Percentiles rank a stretch among this genome's conserved stretches.
Evolutionary conservation across 2,888 invertebrate genomes (phyloP).

Genomic region (Callyntrura sp.): DNA sequence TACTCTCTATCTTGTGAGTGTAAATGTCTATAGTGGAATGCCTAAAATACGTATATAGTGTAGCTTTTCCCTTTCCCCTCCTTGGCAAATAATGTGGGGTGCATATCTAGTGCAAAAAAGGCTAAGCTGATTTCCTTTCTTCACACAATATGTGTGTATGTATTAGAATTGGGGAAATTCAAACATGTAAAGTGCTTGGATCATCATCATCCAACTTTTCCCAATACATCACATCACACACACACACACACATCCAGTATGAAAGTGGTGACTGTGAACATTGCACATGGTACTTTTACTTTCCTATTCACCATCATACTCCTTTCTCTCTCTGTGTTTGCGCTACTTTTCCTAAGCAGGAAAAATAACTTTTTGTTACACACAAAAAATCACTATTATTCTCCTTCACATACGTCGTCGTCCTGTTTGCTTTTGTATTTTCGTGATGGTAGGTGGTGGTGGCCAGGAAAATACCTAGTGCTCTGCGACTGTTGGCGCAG

Average conservation of each 20-base stretch:
- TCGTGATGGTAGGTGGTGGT: too few relatives aligned
- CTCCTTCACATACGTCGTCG: background rate
- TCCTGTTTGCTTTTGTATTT: background rate
- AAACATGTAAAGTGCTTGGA: slow-evolving; percentile 16
- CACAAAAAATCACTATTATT: background rate
- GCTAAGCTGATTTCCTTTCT: slow-evolving; percentile 67
- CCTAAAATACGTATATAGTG: slow-evolving; percentile 62
- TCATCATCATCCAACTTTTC: slow-evolving; percentile 4
- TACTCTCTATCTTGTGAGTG: background rate
- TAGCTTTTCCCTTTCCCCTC: slow-evolving; percentile 63
- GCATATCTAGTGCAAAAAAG: slow-evolving; percentile 59
- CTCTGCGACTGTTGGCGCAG: too few relatives aligned
- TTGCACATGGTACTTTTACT: slow-evolving; percentile 12
- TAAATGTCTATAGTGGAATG: background rate
- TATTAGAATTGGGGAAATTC: background rate
- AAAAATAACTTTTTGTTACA: slow-evolving; percentile 21
- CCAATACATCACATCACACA: slow-evolving; percentile 40
- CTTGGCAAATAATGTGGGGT: slow-evolving; percentile 38
- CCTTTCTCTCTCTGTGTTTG: background rate
- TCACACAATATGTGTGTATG: slow-evolving; percentile 13
- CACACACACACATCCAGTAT: too few relatives aligned
- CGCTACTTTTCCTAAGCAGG: background rate
- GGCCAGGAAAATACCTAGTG: too few relatives aligned
- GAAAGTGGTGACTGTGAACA: background rate
- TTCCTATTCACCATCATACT: background rate